Percentiles rank a stretch among this genome's conserved stretches.
phyloP scores from a whole-genome alignment of 2,113 vertebrate species.

The Tragelaphus imberbis region DNA sequence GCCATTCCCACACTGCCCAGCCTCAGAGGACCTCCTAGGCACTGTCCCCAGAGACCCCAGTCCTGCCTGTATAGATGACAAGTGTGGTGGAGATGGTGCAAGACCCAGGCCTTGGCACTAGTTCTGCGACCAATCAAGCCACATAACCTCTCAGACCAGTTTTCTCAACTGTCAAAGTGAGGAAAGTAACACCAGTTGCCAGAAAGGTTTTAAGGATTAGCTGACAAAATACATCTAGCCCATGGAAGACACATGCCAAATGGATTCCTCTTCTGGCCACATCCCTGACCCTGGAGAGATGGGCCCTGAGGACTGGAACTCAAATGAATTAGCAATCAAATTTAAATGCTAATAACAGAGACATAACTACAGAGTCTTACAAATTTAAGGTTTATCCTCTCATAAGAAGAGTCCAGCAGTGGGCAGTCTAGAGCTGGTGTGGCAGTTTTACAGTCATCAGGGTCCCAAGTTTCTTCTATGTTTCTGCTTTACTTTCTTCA shows the following conservation, averaged over 20 bases:
- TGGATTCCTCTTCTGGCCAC: background rate
- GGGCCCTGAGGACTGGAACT: background rate
- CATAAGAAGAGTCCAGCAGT: background rate
- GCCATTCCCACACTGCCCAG: background rate
- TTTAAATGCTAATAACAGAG: background rate
- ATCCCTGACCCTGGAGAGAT: background rate
- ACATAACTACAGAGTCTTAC: background rate
- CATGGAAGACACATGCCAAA: background rate
- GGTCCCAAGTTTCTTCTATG: background rate
- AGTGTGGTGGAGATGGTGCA: background rate
- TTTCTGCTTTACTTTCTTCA: slow-evolving; percentile 15
- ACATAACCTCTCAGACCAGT: background rate
- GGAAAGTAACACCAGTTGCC: background rate
- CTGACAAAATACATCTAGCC: background rate
- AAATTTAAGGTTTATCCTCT: background rate
- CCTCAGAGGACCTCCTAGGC: background rate
- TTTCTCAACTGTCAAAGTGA: background rate
- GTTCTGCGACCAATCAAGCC: background rate
- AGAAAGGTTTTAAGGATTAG: background rate
- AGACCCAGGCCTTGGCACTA: background rate
- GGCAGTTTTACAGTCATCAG: background rate
- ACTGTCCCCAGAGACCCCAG: background rate
- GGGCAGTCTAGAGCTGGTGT: background rate
- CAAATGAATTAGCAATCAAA: background rate
- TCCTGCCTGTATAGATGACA: background rate